Percentiles rank a stretch among this genome's conserved stretches.
Evolutionary conservation across 1,140 invertebrate genomes (phyloP).

Genomic region (Battus philenor): DNA sequence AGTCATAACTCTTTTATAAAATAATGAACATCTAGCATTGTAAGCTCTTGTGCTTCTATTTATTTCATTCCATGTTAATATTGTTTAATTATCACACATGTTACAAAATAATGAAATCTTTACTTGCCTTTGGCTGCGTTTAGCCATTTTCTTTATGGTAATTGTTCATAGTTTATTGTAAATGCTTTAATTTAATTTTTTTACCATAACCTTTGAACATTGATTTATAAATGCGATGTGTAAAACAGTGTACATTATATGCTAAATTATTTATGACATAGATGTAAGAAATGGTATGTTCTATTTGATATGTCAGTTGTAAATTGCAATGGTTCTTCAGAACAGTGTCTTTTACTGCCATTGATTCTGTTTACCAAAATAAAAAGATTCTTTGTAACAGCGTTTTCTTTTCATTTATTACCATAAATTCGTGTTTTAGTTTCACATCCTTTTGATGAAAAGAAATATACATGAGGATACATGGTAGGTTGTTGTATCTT

Average conservation of each 20-base stretch:
- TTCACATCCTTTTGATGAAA: too few species aligned
- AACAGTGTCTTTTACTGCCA: conserved; percentile 36
- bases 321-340: conserved; percentile 40
- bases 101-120: background rate
- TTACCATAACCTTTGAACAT: background rate
- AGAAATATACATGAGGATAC: too few species aligned
- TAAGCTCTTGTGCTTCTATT: too few species aligned
- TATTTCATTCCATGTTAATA: too few species aligned
- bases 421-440: too few species aligned
- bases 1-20: too few species aligned
- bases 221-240: conserved; percentile 10
- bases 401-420: too few species aligned
- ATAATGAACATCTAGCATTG: too few species aligned
- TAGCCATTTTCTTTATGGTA: background rate
- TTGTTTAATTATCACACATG: too few species aligned
- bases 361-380: conserved; percentile 54
- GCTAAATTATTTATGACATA: conserved; percentile 68
- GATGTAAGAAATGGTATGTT: conserved; percentile 38
- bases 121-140: background rate
- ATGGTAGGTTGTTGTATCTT: too few species aligned
- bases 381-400: conserved; percentile 51
- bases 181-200: background rate
- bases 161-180: background rate
- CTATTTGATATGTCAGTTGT: conserved; percentile 42
- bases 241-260: conserved; percentile 57